Conservation (phyloP, 1,140 invertebrate genomes). For the Papilio machaon region DNA sequence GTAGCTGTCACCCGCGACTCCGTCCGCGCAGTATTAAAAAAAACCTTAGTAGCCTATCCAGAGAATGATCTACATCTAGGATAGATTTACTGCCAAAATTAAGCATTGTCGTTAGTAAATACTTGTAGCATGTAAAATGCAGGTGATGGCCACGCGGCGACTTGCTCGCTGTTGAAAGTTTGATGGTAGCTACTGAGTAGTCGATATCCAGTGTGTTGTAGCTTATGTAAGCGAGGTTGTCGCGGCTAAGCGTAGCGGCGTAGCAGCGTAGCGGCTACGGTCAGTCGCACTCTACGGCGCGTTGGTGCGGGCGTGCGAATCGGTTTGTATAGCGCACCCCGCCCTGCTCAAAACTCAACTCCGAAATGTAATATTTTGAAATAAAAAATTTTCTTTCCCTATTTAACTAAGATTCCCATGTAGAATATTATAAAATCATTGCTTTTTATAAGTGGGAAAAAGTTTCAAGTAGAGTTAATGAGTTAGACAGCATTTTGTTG, state of each 20-base stretch:
- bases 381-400: background rate
- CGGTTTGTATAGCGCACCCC: slow-evolving; percentile 43
- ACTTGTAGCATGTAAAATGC: slow-evolving; percentile 32
- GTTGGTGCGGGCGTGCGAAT: slow-evolving; percentile 49
- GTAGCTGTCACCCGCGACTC: background rate
- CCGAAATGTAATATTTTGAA: slow-evolving; percentile 24
- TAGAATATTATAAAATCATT: background rate
- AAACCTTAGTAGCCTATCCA: too few relatives aligned
- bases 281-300: slow-evolving; percentile 57
- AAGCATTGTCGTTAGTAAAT: slow-evolving; percentile 2
- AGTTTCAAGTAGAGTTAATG: background rate
- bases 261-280: slow-evolving; percentile 45
- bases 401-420: background rate
- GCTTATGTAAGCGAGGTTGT: slow-evolving; percentile 59
- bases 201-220: slow-evolving; percentile 50
- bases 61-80: too few relatives aligned
- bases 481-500: background rate
- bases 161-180: slow-evolving; percentile 47
- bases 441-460: background rate
- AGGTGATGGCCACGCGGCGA: slow-evolving; percentile 11
- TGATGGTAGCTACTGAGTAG: slow-evolving; percentile 48
- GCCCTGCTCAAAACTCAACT: slow-evolving; percentile 30
- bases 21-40: too few relatives aligned
- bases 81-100: background rate
- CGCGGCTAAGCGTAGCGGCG: slow-evolving; percentile 40